A percentile compares a stretch with the other conserved stretches of the same genome.
These are phyloP conservation scores for Euwallacea similis DNA, from an alignment of 1,140 invertebrate genomes.

Conservation along the genomic window DNA sequence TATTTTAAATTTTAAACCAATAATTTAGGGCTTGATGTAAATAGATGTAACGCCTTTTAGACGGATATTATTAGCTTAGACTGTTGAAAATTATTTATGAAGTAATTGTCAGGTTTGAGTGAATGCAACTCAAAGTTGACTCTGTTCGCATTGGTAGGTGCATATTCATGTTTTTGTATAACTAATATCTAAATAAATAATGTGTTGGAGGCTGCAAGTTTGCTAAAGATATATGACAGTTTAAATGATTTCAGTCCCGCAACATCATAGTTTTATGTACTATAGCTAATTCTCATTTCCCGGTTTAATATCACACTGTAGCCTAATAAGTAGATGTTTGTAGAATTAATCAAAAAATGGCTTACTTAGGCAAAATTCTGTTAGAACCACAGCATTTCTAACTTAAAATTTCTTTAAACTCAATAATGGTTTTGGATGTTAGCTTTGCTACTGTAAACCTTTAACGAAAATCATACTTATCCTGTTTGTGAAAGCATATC, in stretches of 20 bases:
- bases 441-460: neutral
- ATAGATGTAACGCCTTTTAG: constrained; percentile 29
- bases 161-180: constrained; percentile 13
- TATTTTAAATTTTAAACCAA: constrained; percentile 11
- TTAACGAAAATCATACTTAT: constrained; percentile 3
- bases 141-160: neutral
- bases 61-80: constrained; percentile 1
- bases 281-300: no score
- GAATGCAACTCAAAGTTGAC: no score
- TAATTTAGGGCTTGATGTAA: constrained; percentile 22
- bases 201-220: constrained; percentile 19
- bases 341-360: no score
- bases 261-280: no score
- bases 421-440: no score
- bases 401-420: no score
- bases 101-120: no score
- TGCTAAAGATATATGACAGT: neutral
- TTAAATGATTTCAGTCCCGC: no score
- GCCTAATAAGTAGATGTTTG: no score
- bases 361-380: no score
- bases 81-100: constrained; percentile 7
- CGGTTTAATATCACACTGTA: no score
- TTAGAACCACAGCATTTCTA: no score
- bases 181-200: constrained; percentile 3
- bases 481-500: constrained; percentile 49